Evolutionary conservation across 1,140 invertebrate species (phyloP).

Genomic region (Antheraea pernyi): DNA sequence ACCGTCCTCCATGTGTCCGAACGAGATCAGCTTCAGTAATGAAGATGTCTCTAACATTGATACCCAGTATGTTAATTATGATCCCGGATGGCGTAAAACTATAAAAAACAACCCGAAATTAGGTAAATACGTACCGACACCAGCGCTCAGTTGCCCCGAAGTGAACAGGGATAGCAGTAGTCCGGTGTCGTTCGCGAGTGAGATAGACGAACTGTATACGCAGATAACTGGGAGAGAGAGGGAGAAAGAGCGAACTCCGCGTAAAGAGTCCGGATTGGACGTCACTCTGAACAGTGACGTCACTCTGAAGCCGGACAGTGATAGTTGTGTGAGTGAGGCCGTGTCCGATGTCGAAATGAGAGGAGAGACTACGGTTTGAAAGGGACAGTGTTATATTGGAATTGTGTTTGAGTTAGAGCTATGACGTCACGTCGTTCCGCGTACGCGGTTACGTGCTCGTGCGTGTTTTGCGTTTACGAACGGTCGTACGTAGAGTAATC

Average conservation of each 20-base stretch:
- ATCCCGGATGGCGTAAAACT: constrained; percentile 70
- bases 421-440: neutral
- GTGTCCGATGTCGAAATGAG: constrained; percentile 58
- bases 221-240: constrained; percentile 77
- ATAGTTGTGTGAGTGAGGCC: constrained; percentile 74
- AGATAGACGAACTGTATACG: constrained; percentile 81
- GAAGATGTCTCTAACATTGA: constrained; percentile 72
- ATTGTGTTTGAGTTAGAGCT: neutral
- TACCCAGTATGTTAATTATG: constrained; percentile 74
- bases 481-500: too few relatives aligned
- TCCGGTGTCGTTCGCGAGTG: constrained; percentile 75
- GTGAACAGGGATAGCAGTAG: constrained; percentile 62
- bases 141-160: constrained; percentile 69
- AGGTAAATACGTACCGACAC: constrained; percentile 69
- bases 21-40: constrained; percentile 76
- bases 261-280: constrained; percentile 52
- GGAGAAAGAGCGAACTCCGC: constrained; percentile 51
- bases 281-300: constrained; percentile 66
- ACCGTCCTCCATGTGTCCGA: constrained; percentile 75
- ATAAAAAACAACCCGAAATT: constrained; percentile 70
- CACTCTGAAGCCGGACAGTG: constrained; percentile 69
- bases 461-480: neutral
- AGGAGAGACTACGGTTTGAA: constrained; percentile 55
- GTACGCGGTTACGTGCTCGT: neutral
- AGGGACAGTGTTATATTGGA: neutral